Base-by-base conservation (phyloP, 2,797 vertebrate species). In the Sebastolobus alascanus region DNA sequence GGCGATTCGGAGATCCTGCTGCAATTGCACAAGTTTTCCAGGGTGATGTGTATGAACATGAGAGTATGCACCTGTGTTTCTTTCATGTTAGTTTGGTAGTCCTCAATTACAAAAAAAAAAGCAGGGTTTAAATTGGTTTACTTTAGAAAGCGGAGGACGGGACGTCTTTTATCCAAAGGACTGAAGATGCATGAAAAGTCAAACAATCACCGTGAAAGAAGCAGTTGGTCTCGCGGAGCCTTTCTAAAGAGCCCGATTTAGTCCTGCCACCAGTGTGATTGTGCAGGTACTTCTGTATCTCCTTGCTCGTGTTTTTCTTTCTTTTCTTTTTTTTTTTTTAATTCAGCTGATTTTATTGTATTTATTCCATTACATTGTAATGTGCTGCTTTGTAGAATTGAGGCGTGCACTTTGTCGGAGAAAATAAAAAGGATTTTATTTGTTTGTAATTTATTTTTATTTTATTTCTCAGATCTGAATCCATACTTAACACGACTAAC, bases 281-380 rank as follows among this genome's bases (percentile, higher is more conserved):
- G 89, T 96, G 93, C 94, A 94, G 93, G 93, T 93, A 92, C 92
- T 89, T 84, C 90, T 93, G 89, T 92, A 93, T 94, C 90, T 93
- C 93, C 93, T 96, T 93, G 93, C 92, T 95, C 91, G 88, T 95
- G 93, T 93, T 94, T 96, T 91, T 87, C 90, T 91, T 94, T 25
- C 11, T 25, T 4, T 8, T 27, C n/a, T 35, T 94, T 94, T 79
- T 95, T 90, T 91, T 46, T 67, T 73, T 76, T 70, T 75, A 66
- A 83, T 90, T 90, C 87, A 87, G 93, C 95, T 85, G 89, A 94
- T 95, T 93, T 96, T 96, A 95, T 95, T 96, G 96, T 98, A 97
- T 98, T 97, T 98, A 97, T 97, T 97, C 96, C 95, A 95, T 95
- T 94, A 96, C 95, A 88, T 95, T 96, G 94, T 97, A 96, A 96